A percentile compares a stretch with the other conserved stretches of the same genome.
phyloP scores from a whole-genome alignment of 2,797 vertebrate species.

The Tapera naevia region DNA sequence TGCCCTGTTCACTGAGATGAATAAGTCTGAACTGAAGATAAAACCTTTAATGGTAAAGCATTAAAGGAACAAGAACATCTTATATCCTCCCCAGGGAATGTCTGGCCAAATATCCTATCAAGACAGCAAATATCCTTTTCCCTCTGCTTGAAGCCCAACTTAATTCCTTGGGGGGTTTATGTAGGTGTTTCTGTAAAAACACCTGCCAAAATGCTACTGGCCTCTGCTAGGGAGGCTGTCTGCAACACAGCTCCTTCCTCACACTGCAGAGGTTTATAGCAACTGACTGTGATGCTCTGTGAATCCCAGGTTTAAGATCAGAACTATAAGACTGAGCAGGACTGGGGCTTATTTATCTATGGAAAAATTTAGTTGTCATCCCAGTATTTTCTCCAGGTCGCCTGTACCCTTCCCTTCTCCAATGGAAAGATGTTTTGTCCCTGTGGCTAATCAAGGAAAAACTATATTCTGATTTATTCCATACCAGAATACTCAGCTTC shows the following conservation, averaged over 20 bases:
- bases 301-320: background rate
- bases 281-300: background rate
- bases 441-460: background rate
- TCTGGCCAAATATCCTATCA: background rate
- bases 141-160: background rate
- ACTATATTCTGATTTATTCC: background rate
- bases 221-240: background rate
- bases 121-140: background rate
- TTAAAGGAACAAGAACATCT: background rate
- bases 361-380: background rate
- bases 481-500: background rate
- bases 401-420: background rate
- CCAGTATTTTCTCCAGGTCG: background rate
- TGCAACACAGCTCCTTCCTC: background rate
- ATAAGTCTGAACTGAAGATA: background rate
- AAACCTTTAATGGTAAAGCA: background rate
- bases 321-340: background rate
- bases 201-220: background rate
- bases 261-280: fast-evolving
- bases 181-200: background rate
- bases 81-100: background rate
- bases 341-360: background rate
- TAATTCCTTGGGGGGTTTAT: background rate
- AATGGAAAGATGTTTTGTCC: background rate
- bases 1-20: background rate